Conservation (phyloP, 92 coral and sea anemone genomes). For the Porites lobata region DNA sequence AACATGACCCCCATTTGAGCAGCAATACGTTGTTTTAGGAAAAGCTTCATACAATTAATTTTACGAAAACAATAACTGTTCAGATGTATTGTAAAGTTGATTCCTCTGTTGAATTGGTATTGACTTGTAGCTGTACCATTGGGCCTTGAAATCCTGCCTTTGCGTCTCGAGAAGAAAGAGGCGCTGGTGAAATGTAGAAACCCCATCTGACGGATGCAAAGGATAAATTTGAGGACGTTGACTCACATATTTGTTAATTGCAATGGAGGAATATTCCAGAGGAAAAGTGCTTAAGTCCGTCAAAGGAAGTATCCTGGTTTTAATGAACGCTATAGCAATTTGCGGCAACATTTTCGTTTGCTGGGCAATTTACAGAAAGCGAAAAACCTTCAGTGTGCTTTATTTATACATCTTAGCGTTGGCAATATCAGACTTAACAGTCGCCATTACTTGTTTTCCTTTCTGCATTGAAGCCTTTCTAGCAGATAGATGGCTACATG, state of each 20-base stretch:
- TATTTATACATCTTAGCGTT: conserved; percentile 34
- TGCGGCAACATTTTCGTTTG: conserved; percentile 48
- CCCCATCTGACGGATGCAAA: neutral
- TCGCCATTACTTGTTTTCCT: conserved; percentile 28
- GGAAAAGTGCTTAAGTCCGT: neutral
- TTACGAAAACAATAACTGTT: no score
- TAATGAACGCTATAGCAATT: conserved; percentile 24
- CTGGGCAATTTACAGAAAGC: conserved; percentile 35
- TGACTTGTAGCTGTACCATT: no score
- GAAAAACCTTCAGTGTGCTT: conserved; percentile 10
- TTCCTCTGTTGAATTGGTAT: neutral
- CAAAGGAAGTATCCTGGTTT: neutral
- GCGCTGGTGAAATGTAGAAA: neutral
- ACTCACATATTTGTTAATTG: neutral
- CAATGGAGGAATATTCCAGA: conserved; percentile 28
- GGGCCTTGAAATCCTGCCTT: no score
- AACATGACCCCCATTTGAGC: no score
- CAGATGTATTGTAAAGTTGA: neutral
- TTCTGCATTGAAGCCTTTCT: conserved; percentile 25
- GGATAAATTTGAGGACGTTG: neutral
- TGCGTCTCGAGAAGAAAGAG: no score
- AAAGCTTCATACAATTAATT: neutral
- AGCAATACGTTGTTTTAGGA: neutral
- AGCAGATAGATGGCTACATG: conserved; percentile 16
- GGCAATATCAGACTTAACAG: conserved; percentile 31